phyloP scores from a whole-genome alignment of 2,797 vertebrate genomes.

The Sebastes goodei region DNA sequence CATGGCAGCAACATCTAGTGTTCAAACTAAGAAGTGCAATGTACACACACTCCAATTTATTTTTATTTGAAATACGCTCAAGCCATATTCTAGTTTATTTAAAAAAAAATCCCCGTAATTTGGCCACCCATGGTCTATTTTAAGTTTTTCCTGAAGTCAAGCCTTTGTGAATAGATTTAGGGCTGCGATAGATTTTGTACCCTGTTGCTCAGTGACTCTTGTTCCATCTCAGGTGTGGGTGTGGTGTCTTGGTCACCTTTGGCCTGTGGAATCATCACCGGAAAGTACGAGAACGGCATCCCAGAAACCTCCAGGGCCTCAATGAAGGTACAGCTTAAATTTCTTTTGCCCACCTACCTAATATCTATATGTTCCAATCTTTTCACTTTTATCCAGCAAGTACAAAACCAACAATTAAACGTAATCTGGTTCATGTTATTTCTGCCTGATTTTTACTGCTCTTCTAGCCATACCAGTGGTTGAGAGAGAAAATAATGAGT shows the following conservation, averaged over 20 bases:
- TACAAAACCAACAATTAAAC: not conserved
- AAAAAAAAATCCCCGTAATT: accelerated
- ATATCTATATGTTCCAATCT: not conserved
- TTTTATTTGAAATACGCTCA: not conserved
- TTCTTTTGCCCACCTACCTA: not conserved
- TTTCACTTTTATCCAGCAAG: not conserved
- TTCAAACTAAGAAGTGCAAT: not conserved
- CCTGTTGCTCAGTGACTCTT: constrained; percentile 5
- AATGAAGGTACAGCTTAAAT: constrained; percentile 86
- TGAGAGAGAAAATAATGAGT: constrained; percentile 95
- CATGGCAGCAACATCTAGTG: not conserved
- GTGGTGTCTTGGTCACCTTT: constrained; percentile 99
- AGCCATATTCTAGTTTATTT: not conserved
- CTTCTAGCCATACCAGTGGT: constrained; percentile 95
- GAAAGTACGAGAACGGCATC: constrained; percentile 96
- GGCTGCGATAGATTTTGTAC: not conserved
- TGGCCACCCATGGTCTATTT: not conserved
- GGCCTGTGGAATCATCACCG: constrained; percentile 98
- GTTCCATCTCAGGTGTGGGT: constrained; percentile 88
- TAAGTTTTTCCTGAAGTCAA: not conserved
- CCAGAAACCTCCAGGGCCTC: constrained; percentile 95
- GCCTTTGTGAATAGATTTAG: not conserved
- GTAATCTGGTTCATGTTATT: not conserved
- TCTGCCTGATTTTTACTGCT: not conserved
- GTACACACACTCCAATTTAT: not conserved